Percentiles rank a stretch among this genome's conserved stretches.
Evolutionary conservation across 2,113 vertebrate species (phyloP).

Genomic region (Mastomys natalensis): DNA sequence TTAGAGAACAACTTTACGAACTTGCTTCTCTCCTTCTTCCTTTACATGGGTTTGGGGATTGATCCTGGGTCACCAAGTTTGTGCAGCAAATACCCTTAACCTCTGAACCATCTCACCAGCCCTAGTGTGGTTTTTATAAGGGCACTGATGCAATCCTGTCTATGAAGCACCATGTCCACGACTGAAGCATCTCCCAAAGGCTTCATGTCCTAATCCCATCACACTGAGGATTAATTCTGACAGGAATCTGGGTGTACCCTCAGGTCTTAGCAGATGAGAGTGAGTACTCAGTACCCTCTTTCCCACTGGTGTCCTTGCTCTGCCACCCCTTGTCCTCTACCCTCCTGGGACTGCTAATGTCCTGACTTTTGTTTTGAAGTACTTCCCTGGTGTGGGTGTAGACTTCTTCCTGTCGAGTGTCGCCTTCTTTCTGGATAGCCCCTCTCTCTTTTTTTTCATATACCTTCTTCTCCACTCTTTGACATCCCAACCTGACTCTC

Average conservation of each 20-base stretch:
- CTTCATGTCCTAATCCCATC: background rate
- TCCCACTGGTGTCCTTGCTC: background rate
- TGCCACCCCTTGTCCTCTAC: no score
- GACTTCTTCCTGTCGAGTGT: rapidly evolving
- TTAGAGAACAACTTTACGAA: background rate
- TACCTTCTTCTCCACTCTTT: background rate
- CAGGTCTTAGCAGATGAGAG: background rate
- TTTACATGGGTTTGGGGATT: background rate
- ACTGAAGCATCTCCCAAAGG: background rate
- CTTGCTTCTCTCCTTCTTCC: background rate
- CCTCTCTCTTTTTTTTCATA: background rate
- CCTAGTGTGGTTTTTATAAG: background rate
- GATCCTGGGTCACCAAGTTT: background rate
- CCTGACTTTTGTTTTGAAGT: background rate
- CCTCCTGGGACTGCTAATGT: no score
- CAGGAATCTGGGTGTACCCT: background rate
- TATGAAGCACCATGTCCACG: no score
- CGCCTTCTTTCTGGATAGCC: background rate
- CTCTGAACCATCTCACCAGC: background rate
- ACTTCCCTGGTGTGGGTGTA: background rate
- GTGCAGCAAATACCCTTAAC: background rate
- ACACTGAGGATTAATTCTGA: background rate
- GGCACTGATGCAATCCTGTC: background rate
- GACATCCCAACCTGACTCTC: background rate
- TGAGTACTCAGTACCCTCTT: background rate